phyloP scores from a whole-genome alignment of 2,888 invertebrate species.

The Tortrix viridana region DNA sequence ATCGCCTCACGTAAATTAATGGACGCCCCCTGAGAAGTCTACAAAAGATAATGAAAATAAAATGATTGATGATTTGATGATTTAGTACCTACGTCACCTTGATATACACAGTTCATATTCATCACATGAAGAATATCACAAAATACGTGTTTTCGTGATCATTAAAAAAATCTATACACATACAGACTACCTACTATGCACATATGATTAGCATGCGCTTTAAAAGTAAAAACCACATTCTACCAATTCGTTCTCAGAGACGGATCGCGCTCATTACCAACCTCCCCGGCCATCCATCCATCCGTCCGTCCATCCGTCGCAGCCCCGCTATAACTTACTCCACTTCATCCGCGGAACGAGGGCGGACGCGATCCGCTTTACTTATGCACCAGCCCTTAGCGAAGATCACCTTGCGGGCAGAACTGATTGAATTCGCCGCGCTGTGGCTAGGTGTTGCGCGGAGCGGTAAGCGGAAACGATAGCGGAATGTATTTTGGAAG shows the following conservation, averaged over 20 bases:
- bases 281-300: not conserved
- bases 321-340: constrained; percentile 28
- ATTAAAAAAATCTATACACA: too few species aligned
- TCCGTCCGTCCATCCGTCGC: not conserved
- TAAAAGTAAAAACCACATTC: not conserved
- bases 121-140: too few species aligned
- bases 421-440: constrained; percentile 36
- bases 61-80: too few species aligned
- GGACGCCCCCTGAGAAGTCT: too few species aligned
- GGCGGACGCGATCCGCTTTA: constrained; percentile 36
- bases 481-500: constrained; percentile 25
- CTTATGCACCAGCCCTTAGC: constrained; percentile 37
- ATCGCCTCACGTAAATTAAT: too few species aligned
- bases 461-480: constrained; percentile 17
- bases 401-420: constrained; percentile 35
- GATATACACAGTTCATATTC: too few species aligned
- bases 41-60: too few species aligned
- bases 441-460: constrained; percentile 8
- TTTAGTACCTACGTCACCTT: too few species aligned
- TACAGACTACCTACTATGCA: too few species aligned
- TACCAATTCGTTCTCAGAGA: not conserved
- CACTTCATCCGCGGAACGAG: constrained; percentile 29
- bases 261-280: constrained; percentile 18
- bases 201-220: not conserved
- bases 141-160: too few species aligned